phyloP scores from a whole-genome alignment of 2,797 vertebrate genomes.

The Hydrocynus forskahlii region DNA sequence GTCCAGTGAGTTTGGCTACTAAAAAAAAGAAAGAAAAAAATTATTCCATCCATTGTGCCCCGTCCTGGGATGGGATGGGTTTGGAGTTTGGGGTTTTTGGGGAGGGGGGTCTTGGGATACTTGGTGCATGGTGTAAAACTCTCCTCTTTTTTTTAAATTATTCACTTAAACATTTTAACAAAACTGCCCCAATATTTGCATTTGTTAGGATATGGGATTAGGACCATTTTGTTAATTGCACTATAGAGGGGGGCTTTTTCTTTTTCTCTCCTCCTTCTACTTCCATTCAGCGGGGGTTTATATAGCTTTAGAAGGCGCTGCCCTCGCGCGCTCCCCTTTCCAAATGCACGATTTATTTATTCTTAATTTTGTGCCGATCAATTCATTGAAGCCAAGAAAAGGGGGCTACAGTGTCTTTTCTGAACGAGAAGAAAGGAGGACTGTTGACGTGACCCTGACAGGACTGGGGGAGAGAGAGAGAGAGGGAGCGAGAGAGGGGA shows the following conservation, averaged over 20 bases:
- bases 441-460: slow-evolving; percentile 99
- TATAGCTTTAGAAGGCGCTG: slow-evolving; percentile 84
- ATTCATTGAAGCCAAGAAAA: slow-evolving; percentile 99
- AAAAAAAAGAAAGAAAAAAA: background rate
- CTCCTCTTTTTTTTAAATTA: slow-evolving; percentile 89
- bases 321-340: slow-evolving; percentile 70
- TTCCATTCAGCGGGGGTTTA: slow-evolving; percentile 89
- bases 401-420: slow-evolving; percentile 99
- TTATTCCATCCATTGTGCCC: background rate
- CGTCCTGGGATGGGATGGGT: background rate
- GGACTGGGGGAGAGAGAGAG: slow-evolving; percentile 77
- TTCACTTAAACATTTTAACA: slow-evolving; percentile 99
- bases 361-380: slow-evolving; percentile 99
- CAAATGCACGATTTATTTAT: slow-evolving; percentile 99
- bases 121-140: slow-evolving; percentile 83
- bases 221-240: slow-evolving; percentile 99
- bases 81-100: too few species aligned
- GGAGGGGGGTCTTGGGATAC: background rate
- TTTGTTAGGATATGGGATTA: slow-evolving; percentile 99
- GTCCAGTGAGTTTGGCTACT: background rate
- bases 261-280: slow-evolving; percentile 94
- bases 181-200: slow-evolving; percentile 97
- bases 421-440: slow-evolving; percentile 97
- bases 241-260: slow-evolving; percentile 85
- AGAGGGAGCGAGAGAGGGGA: slow-evolving; percentile 93